phyloP scores from a whole-genome alignment of 2,797 vertebrate genomes.

The Scolopax bukidnonensis region DNA sequence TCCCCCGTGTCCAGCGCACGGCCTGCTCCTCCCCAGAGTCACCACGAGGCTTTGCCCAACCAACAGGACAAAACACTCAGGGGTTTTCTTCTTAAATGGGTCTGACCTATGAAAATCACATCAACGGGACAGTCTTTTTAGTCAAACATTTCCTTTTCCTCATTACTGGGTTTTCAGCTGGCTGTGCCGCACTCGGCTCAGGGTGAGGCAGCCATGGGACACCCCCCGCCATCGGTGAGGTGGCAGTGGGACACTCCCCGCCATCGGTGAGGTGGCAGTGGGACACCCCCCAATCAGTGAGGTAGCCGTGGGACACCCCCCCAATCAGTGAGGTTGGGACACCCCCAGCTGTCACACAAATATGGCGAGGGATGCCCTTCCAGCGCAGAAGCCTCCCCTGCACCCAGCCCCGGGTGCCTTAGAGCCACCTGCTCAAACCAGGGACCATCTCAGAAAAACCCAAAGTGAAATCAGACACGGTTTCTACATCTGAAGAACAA shows the following conservation, averaged over 20 bases:
- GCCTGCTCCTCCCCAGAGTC: background rate
- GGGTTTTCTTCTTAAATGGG: no score
- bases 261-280: no score
- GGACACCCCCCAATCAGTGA: no score
- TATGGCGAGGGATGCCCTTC: background rate
- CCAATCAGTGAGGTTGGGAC: no score
- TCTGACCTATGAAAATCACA: accelerated
- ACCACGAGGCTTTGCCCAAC: background rate
- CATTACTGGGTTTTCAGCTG: background rate
- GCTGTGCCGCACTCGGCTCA: background rate
- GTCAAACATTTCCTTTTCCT: background rate
- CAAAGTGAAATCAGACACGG: background rate
- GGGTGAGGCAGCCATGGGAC: background rate
- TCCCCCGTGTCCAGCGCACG: background rate
- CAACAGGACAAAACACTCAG: background rate
- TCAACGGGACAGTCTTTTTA: background rate
- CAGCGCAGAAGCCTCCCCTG: background rate
- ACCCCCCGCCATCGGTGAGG: no score
- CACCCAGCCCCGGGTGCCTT: accelerated
- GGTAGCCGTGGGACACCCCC: no score
- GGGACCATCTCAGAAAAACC: background rate
- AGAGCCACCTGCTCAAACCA: background rate
- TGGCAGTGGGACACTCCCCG: no score
- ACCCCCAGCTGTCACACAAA: background rate
- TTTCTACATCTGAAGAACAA: no score